A percentile compares a stretch with the other conserved stretches of the same genome.
These are phyloP conservation scores for Dendrocopos noguchii DNA, from an alignment of 2,113 vertebrate genomes.

Conservation along the genomic window DNA sequence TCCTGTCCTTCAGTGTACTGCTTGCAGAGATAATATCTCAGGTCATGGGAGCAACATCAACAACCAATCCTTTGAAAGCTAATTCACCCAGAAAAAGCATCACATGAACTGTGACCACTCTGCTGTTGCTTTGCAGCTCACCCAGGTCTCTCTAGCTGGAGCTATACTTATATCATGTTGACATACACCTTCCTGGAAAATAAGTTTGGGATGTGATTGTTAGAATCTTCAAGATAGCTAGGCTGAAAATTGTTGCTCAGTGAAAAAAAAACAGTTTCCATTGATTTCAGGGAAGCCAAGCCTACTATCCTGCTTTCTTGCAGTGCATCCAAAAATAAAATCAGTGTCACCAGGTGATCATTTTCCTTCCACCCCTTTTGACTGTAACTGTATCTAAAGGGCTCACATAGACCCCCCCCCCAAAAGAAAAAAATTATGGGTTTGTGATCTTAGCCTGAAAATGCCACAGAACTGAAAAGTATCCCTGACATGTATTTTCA, in stretches of 20 bases:
- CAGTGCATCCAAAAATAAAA: background rate
- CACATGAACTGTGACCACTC: background rate
- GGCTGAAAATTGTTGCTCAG: slow-evolving; percentile 1
- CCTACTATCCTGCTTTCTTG: background rate
- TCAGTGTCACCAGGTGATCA: fast-evolving
- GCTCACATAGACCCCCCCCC: background rate
- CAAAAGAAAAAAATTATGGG: background rate
- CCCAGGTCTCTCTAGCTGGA: background rate
- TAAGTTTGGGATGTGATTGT: background rate
- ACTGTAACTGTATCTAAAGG: background rate
- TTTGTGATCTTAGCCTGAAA: background rate
- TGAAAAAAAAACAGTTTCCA: background rate
- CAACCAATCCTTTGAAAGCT: background rate
- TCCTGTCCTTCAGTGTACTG: background rate
- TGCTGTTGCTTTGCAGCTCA: background rate
- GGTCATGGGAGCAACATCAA: background rate
- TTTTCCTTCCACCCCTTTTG: background rate
- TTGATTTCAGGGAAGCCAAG: background rate
- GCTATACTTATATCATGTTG: background rate
- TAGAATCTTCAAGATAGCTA: background rate
- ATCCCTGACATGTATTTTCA: background rate
- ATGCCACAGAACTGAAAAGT: background rate
- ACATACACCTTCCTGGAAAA: background rate
- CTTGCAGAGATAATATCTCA: background rate
- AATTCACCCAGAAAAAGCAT: background rate